phyloP scores from a whole-genome alignment of 1,140 invertebrate species.

The Bursaphelenchus mucronatus region DNA sequence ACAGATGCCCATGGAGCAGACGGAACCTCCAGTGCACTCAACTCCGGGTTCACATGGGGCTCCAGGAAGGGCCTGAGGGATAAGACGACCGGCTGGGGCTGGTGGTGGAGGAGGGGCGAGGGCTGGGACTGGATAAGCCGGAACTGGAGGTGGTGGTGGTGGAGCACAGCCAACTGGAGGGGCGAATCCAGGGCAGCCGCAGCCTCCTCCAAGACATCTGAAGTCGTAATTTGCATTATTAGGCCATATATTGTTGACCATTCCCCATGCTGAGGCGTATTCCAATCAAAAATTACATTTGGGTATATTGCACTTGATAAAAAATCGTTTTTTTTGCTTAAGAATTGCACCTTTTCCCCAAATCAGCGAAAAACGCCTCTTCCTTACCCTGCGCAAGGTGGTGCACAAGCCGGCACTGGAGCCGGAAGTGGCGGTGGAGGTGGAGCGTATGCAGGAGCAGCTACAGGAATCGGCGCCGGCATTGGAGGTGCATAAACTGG shows the following conservation, averaged over 20 bases:
- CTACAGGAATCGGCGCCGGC: background rate
- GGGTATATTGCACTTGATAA: background rate
- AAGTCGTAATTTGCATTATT: conserved; percentile 7
- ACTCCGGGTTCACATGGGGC: conserved; percentile 53
- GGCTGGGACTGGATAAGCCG: conserved; percentile 1
- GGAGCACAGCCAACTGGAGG: conserved; percentile 20
- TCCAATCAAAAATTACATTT: conserved; percentile 6
- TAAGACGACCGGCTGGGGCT: conserved; percentile 48
- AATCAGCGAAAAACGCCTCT: background rate
- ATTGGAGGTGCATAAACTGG: conserved; percentile 7
- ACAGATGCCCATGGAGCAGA: conserved; percentile 55
- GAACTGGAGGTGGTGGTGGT: conserved; percentile 20
- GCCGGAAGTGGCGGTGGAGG: background rate
- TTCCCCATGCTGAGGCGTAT: conserved; percentile 13
- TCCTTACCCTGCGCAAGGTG: background rate
- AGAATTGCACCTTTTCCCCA: background rate
- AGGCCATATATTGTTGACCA: conserved; percentile 11
- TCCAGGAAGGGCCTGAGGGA: conserved; percentile 51
- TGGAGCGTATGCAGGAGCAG: background rate
- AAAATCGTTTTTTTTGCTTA: background rate
- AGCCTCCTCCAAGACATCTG: conserved; percentile 12
- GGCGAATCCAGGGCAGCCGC: background rate
- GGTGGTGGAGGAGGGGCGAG: conserved; percentile 28
- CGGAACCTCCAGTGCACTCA: conserved; percentile 51
- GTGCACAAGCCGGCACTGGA: background rate